These are phyloP conservation scores for Campylomormyrus numenius DNA, from an alignment of 2,113 vertebrate species.

Conservation along the genomic window DNA sequence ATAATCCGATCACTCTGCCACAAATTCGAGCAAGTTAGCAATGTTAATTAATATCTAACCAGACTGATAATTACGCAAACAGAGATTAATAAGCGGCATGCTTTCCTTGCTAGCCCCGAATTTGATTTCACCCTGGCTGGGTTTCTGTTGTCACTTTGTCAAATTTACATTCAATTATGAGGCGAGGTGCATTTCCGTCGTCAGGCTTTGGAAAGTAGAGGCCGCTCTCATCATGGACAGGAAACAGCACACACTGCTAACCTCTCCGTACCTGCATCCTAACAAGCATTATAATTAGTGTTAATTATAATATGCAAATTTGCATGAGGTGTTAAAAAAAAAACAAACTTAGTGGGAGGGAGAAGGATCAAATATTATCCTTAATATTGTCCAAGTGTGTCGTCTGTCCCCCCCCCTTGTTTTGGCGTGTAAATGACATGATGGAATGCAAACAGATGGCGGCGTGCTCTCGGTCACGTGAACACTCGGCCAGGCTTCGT, in stretches of 20 bases:
- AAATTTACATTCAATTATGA: slow-evolving; percentile 35
- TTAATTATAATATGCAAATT: slow-evolving; percentile 45
- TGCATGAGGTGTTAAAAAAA: slow-evolving; percentile 8
- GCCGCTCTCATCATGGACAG: slow-evolving; percentile 9
- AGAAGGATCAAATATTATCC: not conserved
- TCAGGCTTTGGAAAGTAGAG: slow-evolving; percentile 15
- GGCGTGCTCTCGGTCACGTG: not conserved
- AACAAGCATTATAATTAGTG: slow-evolving; percentile 42
- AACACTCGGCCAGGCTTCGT: not conserved
- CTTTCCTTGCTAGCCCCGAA: slow-evolving; percentile 25
- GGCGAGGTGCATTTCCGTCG: slow-evolving; percentile 21
- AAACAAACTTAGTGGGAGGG: not conserved
- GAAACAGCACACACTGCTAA: slow-evolving; percentile 26
- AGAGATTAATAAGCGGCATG: slow-evolving; percentile 25
- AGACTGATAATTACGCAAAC: slow-evolving; percentile 27
- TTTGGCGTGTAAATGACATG: not conserved
- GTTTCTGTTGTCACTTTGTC: slow-evolving; percentile 26
- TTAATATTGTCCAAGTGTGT: not conserved
- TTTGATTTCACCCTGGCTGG: slow-evolving; percentile 10
- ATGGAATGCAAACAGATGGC: not conserved
- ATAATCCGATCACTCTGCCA: slow-evolving; percentile 11
- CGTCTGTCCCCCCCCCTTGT: not conserved
- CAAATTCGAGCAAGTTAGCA: slow-evolving; percentile 22
- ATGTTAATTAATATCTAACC: slow-evolving; percentile 31
- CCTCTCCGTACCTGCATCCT: slow-evolving; percentile 29